Evolutionary conservation across 2,113 vertebrate species (phyloP), one percentile per base, ranked within the genome.

Genomic region (Cephalopholis sonnerati): DNA sequence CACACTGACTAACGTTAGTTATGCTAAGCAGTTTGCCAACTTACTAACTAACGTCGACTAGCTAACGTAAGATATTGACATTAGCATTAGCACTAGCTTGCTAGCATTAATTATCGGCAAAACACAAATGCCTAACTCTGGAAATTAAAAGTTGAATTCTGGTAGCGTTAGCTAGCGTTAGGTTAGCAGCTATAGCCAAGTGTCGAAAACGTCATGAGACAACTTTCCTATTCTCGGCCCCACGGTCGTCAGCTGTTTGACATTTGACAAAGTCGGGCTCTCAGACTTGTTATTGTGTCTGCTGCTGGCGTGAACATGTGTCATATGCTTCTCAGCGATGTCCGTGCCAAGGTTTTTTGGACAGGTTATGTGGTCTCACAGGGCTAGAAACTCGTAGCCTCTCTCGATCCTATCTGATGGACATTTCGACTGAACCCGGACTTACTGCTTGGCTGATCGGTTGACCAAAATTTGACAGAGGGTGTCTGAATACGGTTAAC

Each of bases 141-240:
- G 0, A 44, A 18, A 67, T 20, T 11, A n/a, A 65, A 78, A 74
- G 64, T 63, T 70, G 69, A 72, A 51, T 50, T 46, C n/a, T 54
- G 53, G 4, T 70, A 62, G 79, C 86, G 55, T 89, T 90, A 90
- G 61, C 7, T 72, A 70, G 74, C 86, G 53, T 87, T 87, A 88
- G 9, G 81, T 59, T 90, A 92, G 90, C 82, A 18, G 16, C 66
- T 57, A 69, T 12, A 54, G 79, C 74, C 39, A 41, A 75, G 32
- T 59, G 65, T 57, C 77, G 71, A 48, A 59, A 80, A 82, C 89
- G 88, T 91, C 91, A 81, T 76, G 53, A 74, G 78, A 61, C 87
- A 91, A 93, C 92, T 92, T 93, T 90, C 81, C 74, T 67, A 75
- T 79, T 29, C 76, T 67, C 71, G 66, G 75, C 62, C 83, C n/a